Evolutionary conservation across 1,140 invertebrate species (phyloP), one percentile per base, ranked within the genome.

Genomic region (Pseudomyrmex sp.): DNA sequence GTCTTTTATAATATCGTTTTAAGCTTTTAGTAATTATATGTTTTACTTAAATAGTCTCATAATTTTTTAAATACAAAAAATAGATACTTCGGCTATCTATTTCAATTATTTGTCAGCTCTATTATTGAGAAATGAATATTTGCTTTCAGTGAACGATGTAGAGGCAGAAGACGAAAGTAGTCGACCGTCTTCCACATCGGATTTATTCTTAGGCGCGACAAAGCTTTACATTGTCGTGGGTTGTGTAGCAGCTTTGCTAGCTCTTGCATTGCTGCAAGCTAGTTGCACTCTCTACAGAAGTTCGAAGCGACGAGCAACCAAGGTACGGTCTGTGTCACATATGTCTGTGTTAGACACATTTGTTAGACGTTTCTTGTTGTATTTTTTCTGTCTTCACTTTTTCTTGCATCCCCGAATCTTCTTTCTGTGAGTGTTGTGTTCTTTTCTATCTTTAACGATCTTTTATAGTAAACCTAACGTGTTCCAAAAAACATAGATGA

Each of bases 181-280:
- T 69, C 91, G 85, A 48, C 88, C 85, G 58, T 85, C 88, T 15
- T 86, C 90, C 52, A 88, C 91, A 52, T 88, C 92, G 44, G 90
- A 92, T 58, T 79, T 93, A n/a, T 88, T 93, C 54, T 85, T 93
- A 18, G 91, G 91, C 61, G 89, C 90, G 10, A 96, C 96, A 2
- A 97, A 97, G 89, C 94, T 98, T 74, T 98, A 97, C 94, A 96
- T 97, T 83, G 97, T 98, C 12, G 95, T 98, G 59, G 98, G 96
- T 9, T 97, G 97, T 83, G 96, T 98, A 76, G 96, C 95, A 13
- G 97, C 97, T 1, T 93, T 99, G 70, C 94, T 98, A 13, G 93
- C 98, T 9, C 95, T 98, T 9, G 97, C 97, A 13, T 85, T 98
- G 2, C 95, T 98, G 20, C 98, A 98, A 94, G 98, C 97, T 4